Percentiles rank a stretch among this genome's conserved stretches.
Conservation (phyloP, 2,797 vertebrate genomes). For the Smutsia gigantea region DNA sequence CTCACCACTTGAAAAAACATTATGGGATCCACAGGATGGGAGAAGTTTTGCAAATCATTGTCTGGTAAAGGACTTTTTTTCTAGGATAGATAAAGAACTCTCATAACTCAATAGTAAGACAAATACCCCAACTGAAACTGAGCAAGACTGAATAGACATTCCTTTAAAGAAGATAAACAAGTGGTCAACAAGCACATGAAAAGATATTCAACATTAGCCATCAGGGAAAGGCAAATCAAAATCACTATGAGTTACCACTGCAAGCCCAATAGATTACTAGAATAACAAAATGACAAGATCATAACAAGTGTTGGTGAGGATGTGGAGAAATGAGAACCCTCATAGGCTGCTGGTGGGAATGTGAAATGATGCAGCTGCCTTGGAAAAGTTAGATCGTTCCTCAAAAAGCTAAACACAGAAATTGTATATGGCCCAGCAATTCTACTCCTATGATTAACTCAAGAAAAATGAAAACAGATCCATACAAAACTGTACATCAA, state of each 20-base stretch:
- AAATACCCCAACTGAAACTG: conserved; percentile 9
- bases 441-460: neutral
- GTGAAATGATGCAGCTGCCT: neutral
- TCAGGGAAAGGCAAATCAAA: conserved; percentile 43
- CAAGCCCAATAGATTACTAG: neutral
- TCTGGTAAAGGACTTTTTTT: neutral
- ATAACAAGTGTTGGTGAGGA: neutral
- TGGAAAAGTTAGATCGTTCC: neutral
- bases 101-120: neutral
- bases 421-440: neutral
- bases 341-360: neutral
- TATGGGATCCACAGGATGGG: neutral
- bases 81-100: conserved; percentile 26
- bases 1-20: conserved; percentile 53
- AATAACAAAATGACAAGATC: neutral
- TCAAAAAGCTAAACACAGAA: conserved; percentile 7
- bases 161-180: neutral
- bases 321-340: neutral
- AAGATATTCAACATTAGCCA: conserved; percentile 23
- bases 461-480: neutral
- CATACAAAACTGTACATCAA: neutral
- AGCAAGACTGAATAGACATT: conserved; percentile 30
- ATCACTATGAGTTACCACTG: neutral
- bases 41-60: conserved; percentile 17
- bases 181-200: neutral